Evolutionary conservation across 2,888 invertebrate genomes (phyloP).

Genomic region (Lutraria lutraria): DNA sequence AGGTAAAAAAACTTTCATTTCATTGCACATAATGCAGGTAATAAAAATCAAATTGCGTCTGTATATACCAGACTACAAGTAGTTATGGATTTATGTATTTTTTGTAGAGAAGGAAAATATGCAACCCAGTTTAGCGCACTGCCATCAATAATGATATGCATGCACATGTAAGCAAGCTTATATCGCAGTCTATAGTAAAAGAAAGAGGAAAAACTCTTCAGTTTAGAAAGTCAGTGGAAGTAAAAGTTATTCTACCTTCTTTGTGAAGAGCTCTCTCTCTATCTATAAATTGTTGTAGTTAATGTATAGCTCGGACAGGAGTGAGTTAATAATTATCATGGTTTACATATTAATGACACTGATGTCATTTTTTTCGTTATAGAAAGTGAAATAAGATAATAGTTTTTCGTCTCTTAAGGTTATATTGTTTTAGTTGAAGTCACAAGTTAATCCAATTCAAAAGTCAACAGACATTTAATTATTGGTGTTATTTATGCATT

Average conservation of each 20-base stretch:
- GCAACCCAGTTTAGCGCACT: slow-evolving; percentile 22
- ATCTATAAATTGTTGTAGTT: neutral
- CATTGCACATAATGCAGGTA: slow-evolving; percentile 47
- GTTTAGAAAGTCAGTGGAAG: neutral
- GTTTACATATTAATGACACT: too few species aligned
- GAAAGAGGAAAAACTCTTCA: slow-evolving; percentile 25
- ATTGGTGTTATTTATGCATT: too few species aligned
- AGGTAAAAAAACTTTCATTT: slow-evolving; percentile 40
- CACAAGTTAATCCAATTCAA: too few species aligned
- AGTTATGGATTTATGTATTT: slow-evolving; percentile 16
- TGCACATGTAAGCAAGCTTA: slow-evolving; percentile 22
- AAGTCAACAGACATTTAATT: too few species aligned
- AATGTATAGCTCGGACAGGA: neutral
- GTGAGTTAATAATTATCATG: neutral
- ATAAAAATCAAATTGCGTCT: slow-evolving; percentile 37
- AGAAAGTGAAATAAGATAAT: too few species aligned
- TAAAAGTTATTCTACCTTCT: slow-evolving; percentile 21
- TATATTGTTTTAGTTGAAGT: too few species aligned
- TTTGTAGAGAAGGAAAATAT: slow-evolving; percentile 17
- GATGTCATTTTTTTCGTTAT: too few species aligned
- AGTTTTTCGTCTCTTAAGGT: too few species aligned
- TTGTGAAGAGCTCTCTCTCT: neutral
- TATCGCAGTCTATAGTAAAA: slow-evolving; percentile 10
- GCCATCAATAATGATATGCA: slow-evolving; percentile 20
- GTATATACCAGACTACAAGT: slow-evolving; percentile 44